phyloP scores from a whole-genome alignment of 2,113 vertebrate genomes.

The Anoura caudifer region DNA sequence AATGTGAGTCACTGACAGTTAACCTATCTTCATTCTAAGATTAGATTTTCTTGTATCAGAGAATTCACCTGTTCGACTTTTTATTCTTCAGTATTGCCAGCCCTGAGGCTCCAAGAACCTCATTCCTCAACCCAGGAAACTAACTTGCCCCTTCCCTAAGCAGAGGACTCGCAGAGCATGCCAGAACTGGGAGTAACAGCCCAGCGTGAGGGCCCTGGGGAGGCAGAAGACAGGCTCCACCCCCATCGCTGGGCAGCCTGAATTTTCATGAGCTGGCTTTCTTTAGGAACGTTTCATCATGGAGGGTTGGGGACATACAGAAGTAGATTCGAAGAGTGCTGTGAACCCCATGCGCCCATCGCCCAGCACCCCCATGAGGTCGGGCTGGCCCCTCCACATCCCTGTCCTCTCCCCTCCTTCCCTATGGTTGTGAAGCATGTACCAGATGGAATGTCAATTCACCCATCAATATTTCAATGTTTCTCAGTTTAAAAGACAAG shows the following conservation, averaged over 20 bases:
- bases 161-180: not conserved
- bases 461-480: not conserved
- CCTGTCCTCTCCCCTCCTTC: not conserved
- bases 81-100: not conserved
- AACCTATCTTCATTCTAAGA: not conserved
- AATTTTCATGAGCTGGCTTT: not conserved
- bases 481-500: not conserved
- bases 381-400: no score
- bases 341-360: not conserved
- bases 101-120: not conserved
- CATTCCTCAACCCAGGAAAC: not conserved
- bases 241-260: not conserved
- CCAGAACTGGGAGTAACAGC: not conserved
- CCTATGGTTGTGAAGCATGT: not conserved
- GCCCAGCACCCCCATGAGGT: not conserved
- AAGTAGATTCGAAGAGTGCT: not conserved
- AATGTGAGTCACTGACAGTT: not conserved
- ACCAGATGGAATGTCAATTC: not conserved
- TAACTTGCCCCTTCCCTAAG: not conserved
- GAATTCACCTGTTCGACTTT: not conserved
- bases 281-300: not conserved
- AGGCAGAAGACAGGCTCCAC: not conserved
- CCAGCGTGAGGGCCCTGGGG: rapidly evolving
- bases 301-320: not conserved
- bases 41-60: not conserved